A percentile compares a stretch with the other conserved stretches of the same genome.
These are phyloP conservation scores for Dromius quadrimaculatus DNA, from an alignment of 2,888 invertebrate species.

Conservation along the genomic window DNA sequence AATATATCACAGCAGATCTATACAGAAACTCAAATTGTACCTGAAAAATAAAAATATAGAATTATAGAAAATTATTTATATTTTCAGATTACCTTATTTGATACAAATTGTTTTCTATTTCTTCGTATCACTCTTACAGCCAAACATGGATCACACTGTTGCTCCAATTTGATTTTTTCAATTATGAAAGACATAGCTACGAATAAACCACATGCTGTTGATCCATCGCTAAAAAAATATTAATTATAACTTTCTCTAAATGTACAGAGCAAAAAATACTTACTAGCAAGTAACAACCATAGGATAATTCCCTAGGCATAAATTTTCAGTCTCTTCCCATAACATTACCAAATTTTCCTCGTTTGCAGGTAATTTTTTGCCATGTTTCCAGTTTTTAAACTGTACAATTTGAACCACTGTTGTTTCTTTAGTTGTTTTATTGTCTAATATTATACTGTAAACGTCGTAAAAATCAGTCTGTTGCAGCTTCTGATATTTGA, in stretches of 20 bases:
- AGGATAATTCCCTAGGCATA: conserved; percentile 61
- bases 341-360: conserved; percentile 61
- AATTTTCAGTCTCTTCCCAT: conserved; percentile 62
- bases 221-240: conserved; percentile 65
- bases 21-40: conserved; percentile 64
- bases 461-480: conserved; percentile 26
- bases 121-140: conserved; percentile 66
- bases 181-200: conserved; percentile 66
- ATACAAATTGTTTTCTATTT: conserved; percentile 65
- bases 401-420: conserved; percentile 53
- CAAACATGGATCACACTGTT: conserved; percentile 68
- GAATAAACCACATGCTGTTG: conserved; percentile 67
- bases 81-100: conserved; percentile 59
- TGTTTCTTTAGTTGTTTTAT: neutral
- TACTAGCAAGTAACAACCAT: conserved; percentile 66
- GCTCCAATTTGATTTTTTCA: conserved; percentile 68
- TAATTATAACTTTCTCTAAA: neutral
- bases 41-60: conserved; percentile 57
- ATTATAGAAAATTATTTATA: conserved; percentile 4
- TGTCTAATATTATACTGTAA: conserved; percentile 3
- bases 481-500: conserved; percentile 53
- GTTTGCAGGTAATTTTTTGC: conserved; percentile 57
- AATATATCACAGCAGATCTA: conserved; percentile 62
- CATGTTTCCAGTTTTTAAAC: conserved; percentile 61
- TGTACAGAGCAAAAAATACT: conserved; percentile 54